Conservation (phyloP, 1,140 invertebrate genomes). For the Solenopsis fugax region DNA sequence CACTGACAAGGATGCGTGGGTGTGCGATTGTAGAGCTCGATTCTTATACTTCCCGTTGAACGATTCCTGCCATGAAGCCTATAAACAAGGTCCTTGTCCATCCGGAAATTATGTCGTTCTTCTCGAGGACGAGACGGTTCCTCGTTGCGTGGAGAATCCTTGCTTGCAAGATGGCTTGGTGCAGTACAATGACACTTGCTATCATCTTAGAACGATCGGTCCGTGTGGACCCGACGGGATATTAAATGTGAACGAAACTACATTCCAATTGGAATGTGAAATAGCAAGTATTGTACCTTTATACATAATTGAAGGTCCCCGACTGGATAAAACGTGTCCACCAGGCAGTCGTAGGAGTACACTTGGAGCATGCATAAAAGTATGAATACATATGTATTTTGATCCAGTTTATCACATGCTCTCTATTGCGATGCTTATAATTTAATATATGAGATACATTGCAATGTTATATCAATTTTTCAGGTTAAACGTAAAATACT, state of each 20-base stretch:
- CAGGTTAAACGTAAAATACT: background rate
- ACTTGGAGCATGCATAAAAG: constrained; percentile 76
- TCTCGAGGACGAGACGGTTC: constrained; percentile 85
- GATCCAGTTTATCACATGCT: background rate
- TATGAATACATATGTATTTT: constrained; percentile 13
- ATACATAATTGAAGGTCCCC: constrained; percentile 74
- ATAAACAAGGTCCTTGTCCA: constrained; percentile 88
- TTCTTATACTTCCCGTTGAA: constrained; percentile 88
- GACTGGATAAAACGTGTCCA: constrained; percentile 76
- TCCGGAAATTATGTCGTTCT: constrained; percentile 87
- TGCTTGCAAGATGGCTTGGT: constrained; percentile 87
- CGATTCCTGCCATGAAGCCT: constrained; percentile 89
- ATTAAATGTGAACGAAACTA: constrained; percentile 78
- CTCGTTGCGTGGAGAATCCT: constrained; percentile 88
- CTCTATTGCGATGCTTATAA: background rate
- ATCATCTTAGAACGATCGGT: constrained; percentile 82
- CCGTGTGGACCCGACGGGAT: constrained; percentile 81
- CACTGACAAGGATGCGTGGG: constrained; percentile 87
- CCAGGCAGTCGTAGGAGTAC: constrained; percentile 78
- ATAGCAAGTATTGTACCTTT: constrained; percentile 66
- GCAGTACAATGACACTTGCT: constrained; percentile 86
- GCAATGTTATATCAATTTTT: background rate
- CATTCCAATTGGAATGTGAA: constrained; percentile 79
- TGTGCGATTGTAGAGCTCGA: constrained; percentile 90
- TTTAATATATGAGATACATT: background rate